Percentiles rank a stretch among this genome's conserved stretches.
These are phyloP conservation scores for Drosophila austrosaltans DNA, from an alignment of 2,888 invertebrate genomes.

Conservation along the genomic window DNA sequence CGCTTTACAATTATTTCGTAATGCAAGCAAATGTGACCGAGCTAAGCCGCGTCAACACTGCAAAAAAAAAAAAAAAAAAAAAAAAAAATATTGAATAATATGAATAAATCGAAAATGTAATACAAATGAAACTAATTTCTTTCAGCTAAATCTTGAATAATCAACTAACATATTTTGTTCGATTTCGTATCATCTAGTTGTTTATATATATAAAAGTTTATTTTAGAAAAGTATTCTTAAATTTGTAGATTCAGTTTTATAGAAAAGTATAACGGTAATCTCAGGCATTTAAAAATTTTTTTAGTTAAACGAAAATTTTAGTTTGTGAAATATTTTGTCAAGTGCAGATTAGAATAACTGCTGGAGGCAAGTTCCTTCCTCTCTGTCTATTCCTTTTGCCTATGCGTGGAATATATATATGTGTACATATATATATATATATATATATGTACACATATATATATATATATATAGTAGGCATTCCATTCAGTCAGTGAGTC, in stretches of 20 bases:
- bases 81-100: not conserved
- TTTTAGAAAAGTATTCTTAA: too few relatives aligned
- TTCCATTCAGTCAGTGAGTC: constrained; percentile 6
- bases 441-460: too few relatives aligned
- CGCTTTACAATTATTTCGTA: constrained; percentile 78
- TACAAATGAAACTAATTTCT: not conserved
- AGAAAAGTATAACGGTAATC: too few relatives aligned
- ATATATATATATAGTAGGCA: constrained; percentile 17
- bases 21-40: constrained; percentile 75
- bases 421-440: constrained; percentile 1
- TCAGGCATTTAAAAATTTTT: too few relatives aligned
- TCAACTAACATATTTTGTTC: too few relatives aligned
- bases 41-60: constrained; percentile 44
- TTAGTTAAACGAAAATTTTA: not conserved
- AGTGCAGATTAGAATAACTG: constrained; percentile 42
- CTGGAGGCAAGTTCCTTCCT: constrained; percentile 44
- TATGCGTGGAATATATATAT: constrained; percentile 2
- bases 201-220: too few relatives aligned
- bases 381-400: constrained; percentile 10
- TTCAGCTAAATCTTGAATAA: too few relatives aligned
- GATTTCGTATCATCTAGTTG: too few relatives aligned
- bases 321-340: constrained; percentile 22
- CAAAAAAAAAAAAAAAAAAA: not conserved
- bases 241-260: too few relatives aligned
- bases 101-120: not conserved